Percentiles rank a stretch among this genome's conserved stretches.
Conservation (phyloP, 2,113 vertebrate genomes). For the Saimiri boliviensis region DNA sequence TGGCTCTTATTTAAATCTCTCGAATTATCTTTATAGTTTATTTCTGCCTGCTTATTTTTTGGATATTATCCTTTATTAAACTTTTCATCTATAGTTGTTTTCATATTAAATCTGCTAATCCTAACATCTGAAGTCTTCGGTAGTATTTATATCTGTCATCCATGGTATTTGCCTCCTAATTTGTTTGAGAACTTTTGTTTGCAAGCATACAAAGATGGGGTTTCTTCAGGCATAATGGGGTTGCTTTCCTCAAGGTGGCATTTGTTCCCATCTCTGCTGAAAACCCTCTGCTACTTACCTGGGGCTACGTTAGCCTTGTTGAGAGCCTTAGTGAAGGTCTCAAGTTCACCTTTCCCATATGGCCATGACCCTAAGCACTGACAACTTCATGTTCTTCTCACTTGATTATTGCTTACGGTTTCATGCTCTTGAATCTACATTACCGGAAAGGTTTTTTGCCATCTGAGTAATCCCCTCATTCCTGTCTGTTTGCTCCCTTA, state of each 20-base stretch:
- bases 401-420: not conserved
- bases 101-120: not conserved
- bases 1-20: not conserved
- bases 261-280: not conserved
- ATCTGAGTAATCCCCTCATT: not conserved
- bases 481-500: not conserved
- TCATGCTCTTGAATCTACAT: not conserved
- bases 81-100: not conserved
- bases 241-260: not conserved
- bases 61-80: not conserved
- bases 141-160: not conserved
- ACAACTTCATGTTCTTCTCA: not conserved
- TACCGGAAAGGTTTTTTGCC: not conserved
- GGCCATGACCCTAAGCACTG: not conserved
- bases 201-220: not conserved
- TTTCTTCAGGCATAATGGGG: not conserved
- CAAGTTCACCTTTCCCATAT: not conserved
- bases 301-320: not conserved
- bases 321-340: not conserved
- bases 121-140: not conserved
- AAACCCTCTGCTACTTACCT: not conserved
- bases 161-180: not conserved
- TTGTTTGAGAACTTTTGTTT: not conserved
- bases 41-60: not conserved
- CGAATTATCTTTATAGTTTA: not conserved